A percentile compares a stretch with the other conserved stretches of the same genome.
These are phyloP conservation scores for Chaetophractus vellerosus DNA, from an alignment of 2,797 vertebrate species.

Conservation along the genomic window DNA sequence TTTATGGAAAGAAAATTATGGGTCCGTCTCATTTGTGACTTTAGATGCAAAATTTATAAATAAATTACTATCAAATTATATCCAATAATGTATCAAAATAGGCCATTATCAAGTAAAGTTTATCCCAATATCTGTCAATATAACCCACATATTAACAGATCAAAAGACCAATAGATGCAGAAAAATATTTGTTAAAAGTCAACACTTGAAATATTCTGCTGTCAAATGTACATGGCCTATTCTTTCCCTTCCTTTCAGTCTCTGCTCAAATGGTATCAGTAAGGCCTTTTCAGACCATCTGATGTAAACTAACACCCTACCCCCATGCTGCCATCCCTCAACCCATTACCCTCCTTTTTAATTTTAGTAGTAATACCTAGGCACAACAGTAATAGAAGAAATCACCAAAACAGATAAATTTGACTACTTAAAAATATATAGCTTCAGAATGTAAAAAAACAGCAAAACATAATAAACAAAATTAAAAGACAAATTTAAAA, in stretches of 20 bases:
- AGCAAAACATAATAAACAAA: neutral
- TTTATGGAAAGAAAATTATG: slow-evolving; percentile 56
- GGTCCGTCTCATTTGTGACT: neutral
- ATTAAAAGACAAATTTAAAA: neutral
- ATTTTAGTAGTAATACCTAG: neutral
- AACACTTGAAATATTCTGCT: neutral
- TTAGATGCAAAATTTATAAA: slow-evolving; percentile 38
- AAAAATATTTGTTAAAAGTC: slow-evolving; percentile 19
- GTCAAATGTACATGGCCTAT: neutral
- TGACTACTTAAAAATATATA: neutral
- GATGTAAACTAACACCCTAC: neutral
- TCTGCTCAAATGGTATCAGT: neutral
- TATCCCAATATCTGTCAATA: neutral
- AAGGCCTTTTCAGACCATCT: neutral
- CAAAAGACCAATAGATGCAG: neutral
- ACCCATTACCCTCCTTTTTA: neutral
- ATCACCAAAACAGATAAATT: neutral
- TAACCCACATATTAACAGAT: neutral
- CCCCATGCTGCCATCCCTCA: neutral
- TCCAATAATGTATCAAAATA: slow-evolving; percentile 35
- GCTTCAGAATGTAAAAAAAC: neutral
- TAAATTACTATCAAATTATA: slow-evolving; percentile 41
- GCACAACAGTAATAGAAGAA: neutral
- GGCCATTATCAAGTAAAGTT: neutral
- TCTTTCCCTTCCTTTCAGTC: neutral